These are phyloP conservation scores for Takifugu flavidus DNA, from an alignment of 2,113 vertebrate species.

Conservation along the genomic window DNA sequence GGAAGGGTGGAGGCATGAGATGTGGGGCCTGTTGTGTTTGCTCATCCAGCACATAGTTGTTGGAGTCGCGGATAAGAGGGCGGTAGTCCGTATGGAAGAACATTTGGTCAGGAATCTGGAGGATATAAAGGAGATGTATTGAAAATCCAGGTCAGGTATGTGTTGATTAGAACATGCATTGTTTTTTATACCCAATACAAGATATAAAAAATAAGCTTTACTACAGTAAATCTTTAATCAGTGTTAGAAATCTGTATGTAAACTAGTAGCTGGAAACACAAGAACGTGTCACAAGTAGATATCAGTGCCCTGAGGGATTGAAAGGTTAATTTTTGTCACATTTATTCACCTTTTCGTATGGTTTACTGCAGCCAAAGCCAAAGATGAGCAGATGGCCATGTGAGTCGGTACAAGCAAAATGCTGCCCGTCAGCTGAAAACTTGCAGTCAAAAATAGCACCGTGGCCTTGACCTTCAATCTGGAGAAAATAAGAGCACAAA, in stretches of 20 bases:
- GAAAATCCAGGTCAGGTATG: neutral
- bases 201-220: too few species aligned
- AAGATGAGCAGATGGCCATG: constrained; percentile 96
- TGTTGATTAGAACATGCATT: too few species aligned
- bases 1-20: constrained; percentile 95
- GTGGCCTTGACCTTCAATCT: constrained; percentile 98
- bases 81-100: constrained; percentile 99
- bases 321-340: neutral
- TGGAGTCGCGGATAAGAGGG: constrained; percentile 93
- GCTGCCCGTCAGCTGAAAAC: constrained; percentile 94
- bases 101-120: constrained; percentile 97
- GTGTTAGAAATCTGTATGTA: too few species aligned
- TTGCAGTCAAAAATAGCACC: constrained; percentile 98
- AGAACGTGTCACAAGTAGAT: neutral
- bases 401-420: constrained; percentile 97
- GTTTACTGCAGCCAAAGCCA: constrained; percentile 94
- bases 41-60: constrained; percentile 97
- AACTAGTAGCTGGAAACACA: neutral
- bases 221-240: too few species aligned
- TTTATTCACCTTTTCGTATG: constrained; percentile 86
- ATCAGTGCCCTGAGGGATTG: neutral
- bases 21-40: constrained; percentile 99
- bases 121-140: constrained; percentile 3
- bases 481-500: constrained; percentile 25
- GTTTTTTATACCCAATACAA: too few species aligned